Evolutionary conservation across 2,797 vertebrate species (phyloP), one percentile per base, ranked within the genome.

Genomic region (Halcyon chelicuti): DNA sequence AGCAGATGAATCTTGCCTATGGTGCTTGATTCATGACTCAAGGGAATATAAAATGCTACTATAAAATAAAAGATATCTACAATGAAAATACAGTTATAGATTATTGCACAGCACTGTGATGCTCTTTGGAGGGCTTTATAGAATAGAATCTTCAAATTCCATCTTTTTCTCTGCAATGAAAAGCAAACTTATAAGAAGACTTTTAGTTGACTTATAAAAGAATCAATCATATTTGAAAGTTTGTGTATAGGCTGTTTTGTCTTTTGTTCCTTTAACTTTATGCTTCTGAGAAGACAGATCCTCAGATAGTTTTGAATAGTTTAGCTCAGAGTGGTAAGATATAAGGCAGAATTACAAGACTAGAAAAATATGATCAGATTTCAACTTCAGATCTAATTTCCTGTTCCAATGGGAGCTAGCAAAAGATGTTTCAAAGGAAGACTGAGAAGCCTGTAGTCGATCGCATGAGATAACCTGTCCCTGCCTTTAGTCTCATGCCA

Each of bases 1-100:
- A 86, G 72, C 57, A 93, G 86, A 91, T 96, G 94, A 96, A 96
- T 93, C 79, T 97, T 95, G 95, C 94, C 88, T 88, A 82, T 94
- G 89, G 94, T 97, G 79, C 65, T 93, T 93, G 94, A 96, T 89
- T 95, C 94, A 94, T 79, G 73, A 95, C 95, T 96, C 93, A 82
- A 85, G 92, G 79, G 94, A 96, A 73, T 91, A 76, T 66, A 85
- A 97, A 96, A 95, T 87, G 77, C 39, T 96, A 71, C 85, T 90
- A 94, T 94, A 95, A 96, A 97, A 96, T 96, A 97, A 95, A 97
- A 94, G 89, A 86, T 85, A 95, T 93, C 92, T 94, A 92, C 91
- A 95, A 91, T 94, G 94, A 96, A 94, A 96, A 94, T 94, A 82
- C 63, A 83, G 84, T 96, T 95, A 90, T 84, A 95, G 80, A 94